Conservation (phyloP, 2,888 invertebrate genomes). For the Baccha elongata region DNA sequence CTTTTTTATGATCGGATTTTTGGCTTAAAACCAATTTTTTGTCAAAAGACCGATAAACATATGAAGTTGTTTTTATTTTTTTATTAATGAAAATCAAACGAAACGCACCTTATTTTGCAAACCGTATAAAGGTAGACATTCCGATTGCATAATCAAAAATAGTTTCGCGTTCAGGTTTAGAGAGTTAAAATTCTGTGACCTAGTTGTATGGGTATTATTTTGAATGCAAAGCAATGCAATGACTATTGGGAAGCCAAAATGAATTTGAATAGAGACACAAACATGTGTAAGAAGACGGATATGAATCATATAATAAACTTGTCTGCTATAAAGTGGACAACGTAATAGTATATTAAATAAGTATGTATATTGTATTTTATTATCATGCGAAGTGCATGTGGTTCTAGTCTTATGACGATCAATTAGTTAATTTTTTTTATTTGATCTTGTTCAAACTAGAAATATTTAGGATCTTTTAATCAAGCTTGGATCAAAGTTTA, state of each 20-base stretch:
- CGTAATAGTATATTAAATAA: not conserved
- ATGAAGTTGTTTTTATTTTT: too few relatives aligned
- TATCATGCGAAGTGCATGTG: conserved; percentile 17
- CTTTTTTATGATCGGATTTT: too few relatives aligned
- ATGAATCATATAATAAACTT: conserved; percentile 12
- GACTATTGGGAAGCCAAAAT: not conserved
- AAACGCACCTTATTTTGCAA: not conserved
- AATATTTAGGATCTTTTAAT: not conserved
- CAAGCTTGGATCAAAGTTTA: not conserved
- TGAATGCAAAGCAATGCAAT: not conserved
- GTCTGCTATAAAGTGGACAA: not conserved
- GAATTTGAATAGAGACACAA: not conserved
- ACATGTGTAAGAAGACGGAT: conserved; percentile 5
- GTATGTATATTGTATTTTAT: not conserved
- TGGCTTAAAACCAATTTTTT: too few relatives aligned
- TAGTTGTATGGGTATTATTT: not conserved
- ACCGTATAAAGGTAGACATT: not conserved
- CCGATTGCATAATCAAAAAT: not conserved
- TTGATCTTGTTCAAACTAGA: conserved; percentile 5
- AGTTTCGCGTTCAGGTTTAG: not conserved
- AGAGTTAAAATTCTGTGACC: conserved; percentile 1
- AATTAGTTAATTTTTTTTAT: not conserved
- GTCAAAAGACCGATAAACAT: too few relatives aligned
- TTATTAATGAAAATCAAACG: too few relatives aligned
- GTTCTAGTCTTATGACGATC: not conserved